These are phyloP conservation scores for Oegoconia quadripuncta DNA, from an alignment of 2,888 invertebrate species.

Conservation along the genomic window DNA sequence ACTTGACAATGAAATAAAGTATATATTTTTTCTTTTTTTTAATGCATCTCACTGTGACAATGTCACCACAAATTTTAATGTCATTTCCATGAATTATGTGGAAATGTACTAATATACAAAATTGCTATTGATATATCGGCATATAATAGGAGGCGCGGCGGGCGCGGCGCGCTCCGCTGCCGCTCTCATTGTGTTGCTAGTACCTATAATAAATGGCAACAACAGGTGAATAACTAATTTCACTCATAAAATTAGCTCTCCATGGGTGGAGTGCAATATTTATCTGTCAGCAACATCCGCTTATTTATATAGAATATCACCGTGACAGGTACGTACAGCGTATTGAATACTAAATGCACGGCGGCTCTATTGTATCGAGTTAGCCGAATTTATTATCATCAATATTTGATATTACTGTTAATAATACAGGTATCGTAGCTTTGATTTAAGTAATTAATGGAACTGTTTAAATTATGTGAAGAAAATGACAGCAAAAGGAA, in stretches of 20 bases:
- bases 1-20: too few relatives aligned
- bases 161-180: slow-evolving; percentile 57
- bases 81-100: too few relatives aligned
- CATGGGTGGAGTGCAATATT: slow-evolving; percentile 75
- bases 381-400: too few relatives aligned
- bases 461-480: slow-evolving; percentile 29
- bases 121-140: slow-evolving; percentile 56
- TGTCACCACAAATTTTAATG: too few relatives aligned
- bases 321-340: slow-evolving; percentile 45
- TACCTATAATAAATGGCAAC: slow-evolving; percentile 76
- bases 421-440: background rate
- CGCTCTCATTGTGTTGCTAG: slow-evolving; percentile 62
- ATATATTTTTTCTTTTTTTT: too few relatives aligned
- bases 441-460: too few relatives aligned
- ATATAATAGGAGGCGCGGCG: slow-evolving; percentile 67
- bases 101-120: too few relatives aligned
- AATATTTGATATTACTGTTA: background rate
- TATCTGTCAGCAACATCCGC: slow-evolving; percentile 68
- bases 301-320: slow-evolving; percentile 52
- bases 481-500: slow-evolving; percentile 28
- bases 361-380: slow-evolving; percentile 13
- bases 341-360: slow-evolving; percentile 24
- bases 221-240: slow-evolving; percentile 79
- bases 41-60: too few relatives aligned
- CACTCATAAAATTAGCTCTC: slow-evolving; percentile 74